Conservation (phyloP, 1,140 invertebrate species). For the Drosophila setifemur region DNA sequence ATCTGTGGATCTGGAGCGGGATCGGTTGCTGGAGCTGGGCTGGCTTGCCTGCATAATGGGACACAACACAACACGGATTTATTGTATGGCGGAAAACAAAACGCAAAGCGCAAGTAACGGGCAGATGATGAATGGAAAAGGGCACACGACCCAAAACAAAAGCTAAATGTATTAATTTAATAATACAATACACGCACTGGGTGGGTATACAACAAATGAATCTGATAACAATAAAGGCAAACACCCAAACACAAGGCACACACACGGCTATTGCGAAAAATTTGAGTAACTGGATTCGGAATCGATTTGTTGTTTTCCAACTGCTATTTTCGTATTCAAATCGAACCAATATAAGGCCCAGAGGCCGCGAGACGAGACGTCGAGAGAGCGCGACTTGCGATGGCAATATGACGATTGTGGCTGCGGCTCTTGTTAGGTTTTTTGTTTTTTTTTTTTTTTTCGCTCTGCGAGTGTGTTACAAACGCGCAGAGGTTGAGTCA, state of each 20-base stretch:
- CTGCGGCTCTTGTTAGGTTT: neutral
- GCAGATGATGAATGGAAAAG: slow-evolving; percentile 28
- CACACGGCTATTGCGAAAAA: slow-evolving; percentile 2
- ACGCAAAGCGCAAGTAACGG: slow-evolving; percentile 41
- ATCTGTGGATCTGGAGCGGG: slow-evolving; percentile 6
- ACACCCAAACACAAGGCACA: neutral
- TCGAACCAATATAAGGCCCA: slow-evolving; percentile 2
- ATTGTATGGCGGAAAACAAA: slow-evolving; percentile 46
- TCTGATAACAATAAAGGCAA: slow-evolving; percentile 28
- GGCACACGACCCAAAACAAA: slow-evolving; percentile 35
- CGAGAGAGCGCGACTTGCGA: slow-evolving; percentile 6
- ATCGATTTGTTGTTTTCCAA: slow-evolving; percentile 4
- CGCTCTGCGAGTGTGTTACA: neutral
- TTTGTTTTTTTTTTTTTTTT: neutral
- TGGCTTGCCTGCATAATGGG: slow-evolving; percentile 56
- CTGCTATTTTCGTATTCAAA: slow-evolving; percentile 3
- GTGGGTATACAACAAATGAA: slow-evolving; percentile 8
- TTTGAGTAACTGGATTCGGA: neutral
- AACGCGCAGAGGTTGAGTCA: slow-evolving; percentile 55
- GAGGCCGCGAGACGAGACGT: slow-evolving; percentile 5
- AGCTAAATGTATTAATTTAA: slow-evolving; percentile 65
- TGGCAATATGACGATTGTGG: slow-evolving; percentile 20
- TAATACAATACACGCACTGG: slow-evolving; percentile 40
- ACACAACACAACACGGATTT: slow-evolving; percentile 41
- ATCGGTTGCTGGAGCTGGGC: slow-evolving; percentile 26